Evolutionary conservation across 2,797 vertebrate species (phyloP), one percentile per base, ranked within the genome.

Genomic region (Crenuchus spilurus): DNA sequence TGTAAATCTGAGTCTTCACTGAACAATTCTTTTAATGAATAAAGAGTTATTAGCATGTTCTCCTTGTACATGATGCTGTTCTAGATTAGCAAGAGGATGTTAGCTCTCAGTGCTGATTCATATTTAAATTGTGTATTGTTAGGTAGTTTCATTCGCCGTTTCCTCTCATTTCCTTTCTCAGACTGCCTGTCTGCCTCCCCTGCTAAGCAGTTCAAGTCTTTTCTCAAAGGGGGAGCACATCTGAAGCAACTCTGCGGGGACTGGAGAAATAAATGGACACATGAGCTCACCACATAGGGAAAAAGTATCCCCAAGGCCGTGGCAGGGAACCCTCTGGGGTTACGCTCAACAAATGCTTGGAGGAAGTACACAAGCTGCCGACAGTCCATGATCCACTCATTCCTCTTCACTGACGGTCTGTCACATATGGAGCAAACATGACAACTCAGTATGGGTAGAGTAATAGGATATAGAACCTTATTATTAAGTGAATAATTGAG

Each of bases 221-320:
- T n/a, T 42, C 14, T 54, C 51, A 54, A 57, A 42, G 37, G 48
- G 10, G 39, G 33, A 54, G 49, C 46, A 18, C 48, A 69, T 72
- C 71, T 72, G 10, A 39, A 63, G 49, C 30, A 46, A 63, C 80
- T 79, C 65, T 44, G 46, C 60, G 46, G 49, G 58, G 68, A 67
- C 72, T 80, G 61, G 44, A 49, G 61, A 48, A 37, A 33, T 74
- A 41, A 55, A 72, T 22, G 13, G 67, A 70, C 62, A 61, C 67
- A 77, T 70, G 54, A 75, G 67, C 46, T 61, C 64, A 42, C 16
- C 6, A 28, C 28, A 6, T 44, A 31, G 18, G 49, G 41, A 72
- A n/a, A 75, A 58, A 30, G 39, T 60, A 62, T 69, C 63, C 44
- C 20, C 37, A 60, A 55, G 51, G 20, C 35, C 68, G 20, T 52